Evolutionary conservation across 2,113 vertebrate species (phyloP).

Genomic region (Poeciliopsis retropinna): DNA sequence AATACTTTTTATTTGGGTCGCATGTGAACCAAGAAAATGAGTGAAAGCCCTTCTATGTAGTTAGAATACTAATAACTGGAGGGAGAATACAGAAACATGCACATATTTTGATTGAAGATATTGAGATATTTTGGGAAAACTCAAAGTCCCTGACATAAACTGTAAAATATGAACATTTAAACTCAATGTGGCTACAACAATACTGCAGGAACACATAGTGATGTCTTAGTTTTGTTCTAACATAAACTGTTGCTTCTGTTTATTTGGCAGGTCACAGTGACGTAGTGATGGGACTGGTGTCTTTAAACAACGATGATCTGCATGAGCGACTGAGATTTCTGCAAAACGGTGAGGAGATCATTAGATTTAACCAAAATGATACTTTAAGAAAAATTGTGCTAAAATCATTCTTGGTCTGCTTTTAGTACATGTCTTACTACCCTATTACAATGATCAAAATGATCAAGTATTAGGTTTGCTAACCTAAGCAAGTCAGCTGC

Average conservation of each 20-base stretch:
- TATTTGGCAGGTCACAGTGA: constrained; percentile 88
- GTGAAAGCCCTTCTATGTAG: no score
- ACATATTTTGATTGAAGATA: no score
- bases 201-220: not conserved
- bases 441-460: not conserved
- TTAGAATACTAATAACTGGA: no score
- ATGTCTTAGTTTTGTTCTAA: not conserved
- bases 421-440: not conserved
- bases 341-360: constrained; percentile 85
- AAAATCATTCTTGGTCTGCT: not conserved
- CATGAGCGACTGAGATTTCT: constrained; percentile 86
- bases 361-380: not conserved
- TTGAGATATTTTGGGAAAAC: no score
- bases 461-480: not conserved
- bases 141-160: no score
- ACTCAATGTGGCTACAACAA: no score
- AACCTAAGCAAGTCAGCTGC: not conserved
- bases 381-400: not conserved
- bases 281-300: constrained; percentile 92
- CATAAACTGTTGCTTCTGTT: not conserved
- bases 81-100: no score
- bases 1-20: no score
- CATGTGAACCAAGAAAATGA: no score
- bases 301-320: constrained; percentile 82
- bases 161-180: no score